phyloP scores from a whole-genome alignment of 2,888 invertebrate species.

The Nemoura dubitans region DNA sequence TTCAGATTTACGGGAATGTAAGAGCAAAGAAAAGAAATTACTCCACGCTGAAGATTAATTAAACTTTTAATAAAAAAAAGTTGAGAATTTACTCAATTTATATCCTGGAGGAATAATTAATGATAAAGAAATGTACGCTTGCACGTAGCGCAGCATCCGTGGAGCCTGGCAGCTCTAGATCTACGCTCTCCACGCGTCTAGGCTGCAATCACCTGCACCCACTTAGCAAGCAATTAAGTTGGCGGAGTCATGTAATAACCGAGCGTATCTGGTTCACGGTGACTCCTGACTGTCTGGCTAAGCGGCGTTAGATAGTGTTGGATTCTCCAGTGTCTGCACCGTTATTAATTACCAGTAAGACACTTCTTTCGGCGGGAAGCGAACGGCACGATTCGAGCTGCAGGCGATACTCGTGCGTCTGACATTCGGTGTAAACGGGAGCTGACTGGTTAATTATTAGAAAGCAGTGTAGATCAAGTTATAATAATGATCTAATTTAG shows the following conservation, averaged over 20 bases:
- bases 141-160: neutral
- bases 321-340: neutral
- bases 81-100: neutral
- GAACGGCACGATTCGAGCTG: neutral
- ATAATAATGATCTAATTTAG: neutral
- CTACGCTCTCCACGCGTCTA: neutral
- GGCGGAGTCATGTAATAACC: neutral
- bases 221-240: neutral
- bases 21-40: neutral
- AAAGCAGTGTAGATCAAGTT: neutral
- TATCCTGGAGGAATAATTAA: neutral
- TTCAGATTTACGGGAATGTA: slow-evolving; percentile 12
- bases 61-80: slow-evolving; percentile 12
- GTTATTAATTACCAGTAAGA: slow-evolving; percentile 4
- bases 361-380: neutral
- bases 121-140: neutral
- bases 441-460: slow-evolving; percentile 9
- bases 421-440: neutral
- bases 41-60: neutral
- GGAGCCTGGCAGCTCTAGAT: neutral
- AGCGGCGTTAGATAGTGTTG: neutral
- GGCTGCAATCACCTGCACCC: neutral
- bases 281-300: neutral
- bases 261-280: neutral
- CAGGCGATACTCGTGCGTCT: slow-evolving; percentile 17